A percentile compares a stretch with the other conserved stretches of the same genome.
phyloP scores from a whole-genome alignment of 2,888 invertebrate species.

The Drosophila kambysellisi region DNA sequence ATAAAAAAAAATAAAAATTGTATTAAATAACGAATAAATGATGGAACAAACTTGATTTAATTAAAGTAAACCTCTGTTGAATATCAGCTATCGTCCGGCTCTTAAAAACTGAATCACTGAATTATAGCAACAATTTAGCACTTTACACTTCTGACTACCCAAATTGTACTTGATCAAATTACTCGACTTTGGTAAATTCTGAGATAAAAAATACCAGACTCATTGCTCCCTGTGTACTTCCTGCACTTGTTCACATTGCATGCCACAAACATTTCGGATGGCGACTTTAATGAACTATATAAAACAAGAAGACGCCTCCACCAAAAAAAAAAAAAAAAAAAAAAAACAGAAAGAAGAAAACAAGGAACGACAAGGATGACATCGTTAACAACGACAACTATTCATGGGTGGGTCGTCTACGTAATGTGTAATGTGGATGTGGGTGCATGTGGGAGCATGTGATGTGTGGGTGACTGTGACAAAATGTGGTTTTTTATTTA shows the following conservation, averaged over 20 bases:
- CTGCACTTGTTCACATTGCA: conserved; percentile 62
- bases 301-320: conserved; percentile 11
- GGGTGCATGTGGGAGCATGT: conserved; percentile 10
- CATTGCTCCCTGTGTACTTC: conserved; percentile 34
- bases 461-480: not conserved
- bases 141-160: not conserved
- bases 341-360: conserved; percentile 10
- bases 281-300: conserved; percentile 67
- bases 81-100: not conserved
- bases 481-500: not conserved
- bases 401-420: conserved; percentile 74
- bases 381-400: conserved; percentile 71
- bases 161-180: not conserved
- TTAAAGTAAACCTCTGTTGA: not conserved
- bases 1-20: not conserved
- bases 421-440: conserved; percentile 67
- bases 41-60: not conserved
- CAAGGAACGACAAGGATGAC: conserved; percentile 43
- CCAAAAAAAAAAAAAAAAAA: conserved; percentile 5
- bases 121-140: not conserved
- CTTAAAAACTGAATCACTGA: not conserved
- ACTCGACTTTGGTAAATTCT: not conserved
- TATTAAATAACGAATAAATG: too few species aligned
- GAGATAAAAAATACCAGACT: not conserved
- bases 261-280: conserved; percentile 62